phyloP scores from a whole-genome alignment of 2,797 vertebrate genomes.

The Mus caroli region DNA sequence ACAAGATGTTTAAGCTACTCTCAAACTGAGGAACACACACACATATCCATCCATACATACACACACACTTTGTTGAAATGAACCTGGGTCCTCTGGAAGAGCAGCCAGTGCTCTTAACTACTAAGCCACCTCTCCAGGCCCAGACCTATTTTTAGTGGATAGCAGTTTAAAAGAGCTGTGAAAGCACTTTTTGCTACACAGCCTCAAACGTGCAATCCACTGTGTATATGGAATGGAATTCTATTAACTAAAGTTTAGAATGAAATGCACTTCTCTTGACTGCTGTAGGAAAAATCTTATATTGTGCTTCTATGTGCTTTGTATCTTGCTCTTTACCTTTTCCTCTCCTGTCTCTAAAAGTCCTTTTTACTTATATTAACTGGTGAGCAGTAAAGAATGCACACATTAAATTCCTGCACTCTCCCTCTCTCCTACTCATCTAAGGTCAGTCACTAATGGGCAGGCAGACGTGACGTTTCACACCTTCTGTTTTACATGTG shows the following conservation, averaged over 20 bases:
- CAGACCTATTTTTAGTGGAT: not conserved
- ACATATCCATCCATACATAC: not conserved
- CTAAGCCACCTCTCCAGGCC: not conserved
- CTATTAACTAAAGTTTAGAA: slow-evolving; percentile 45
- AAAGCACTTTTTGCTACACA: not conserved
- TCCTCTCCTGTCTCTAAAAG: slow-evolving; percentile 48
- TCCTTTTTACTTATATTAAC: not conserved
- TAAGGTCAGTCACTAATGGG: not conserved
- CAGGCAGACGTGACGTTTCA: not conserved
- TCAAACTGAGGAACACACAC: not conserved
- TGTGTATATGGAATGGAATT: not conserved
- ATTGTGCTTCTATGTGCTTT: not conserved
- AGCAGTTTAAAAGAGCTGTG: not conserved
- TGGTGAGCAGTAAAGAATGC: not conserved
- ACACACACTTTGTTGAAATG: not conserved
- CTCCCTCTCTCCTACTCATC: not conserved
- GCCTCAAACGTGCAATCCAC: not conserved
- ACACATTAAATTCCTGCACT: not conserved
- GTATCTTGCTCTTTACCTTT: not conserved
- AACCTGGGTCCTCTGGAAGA: not conserved
- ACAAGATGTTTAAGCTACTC: not conserved
- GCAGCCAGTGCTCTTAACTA: not conserved
- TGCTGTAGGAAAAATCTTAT: not conserved
- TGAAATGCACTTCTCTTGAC: not conserved
- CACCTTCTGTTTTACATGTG: not conserved